A percentile compares a stretch with the other conserved stretches of the same genome.
These are phyloP conservation scores for Achroia grisella DNA, from an alignment of 1,140 invertebrate genomes.

Conservation along the genomic window DNA sequence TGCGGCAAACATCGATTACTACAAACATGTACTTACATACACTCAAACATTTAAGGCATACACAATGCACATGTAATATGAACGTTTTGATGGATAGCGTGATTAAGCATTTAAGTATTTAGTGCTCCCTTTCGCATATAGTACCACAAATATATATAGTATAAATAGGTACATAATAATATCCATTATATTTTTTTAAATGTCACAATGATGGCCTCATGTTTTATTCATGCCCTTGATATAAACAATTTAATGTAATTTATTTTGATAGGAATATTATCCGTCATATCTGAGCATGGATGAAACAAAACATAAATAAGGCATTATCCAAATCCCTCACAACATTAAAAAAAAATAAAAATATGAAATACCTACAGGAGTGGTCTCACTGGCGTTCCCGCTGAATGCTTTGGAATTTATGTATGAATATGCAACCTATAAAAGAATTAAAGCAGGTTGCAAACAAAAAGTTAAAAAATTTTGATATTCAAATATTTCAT, in stretches of 20 bases:
- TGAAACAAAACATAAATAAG: conserved; percentile 6
- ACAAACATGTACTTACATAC: no score
- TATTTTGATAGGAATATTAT: background rate
- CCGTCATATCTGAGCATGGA: background rate
- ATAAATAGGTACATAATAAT: no score
- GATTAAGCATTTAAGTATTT: no score
- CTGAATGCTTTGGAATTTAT: conserved; percentile 60
- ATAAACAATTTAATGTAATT: background rate
- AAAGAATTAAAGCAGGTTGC: conserved; percentile 70
- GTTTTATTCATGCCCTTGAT: background rate
- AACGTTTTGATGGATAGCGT: no score
- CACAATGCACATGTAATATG: no score
- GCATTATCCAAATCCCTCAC: background rate
- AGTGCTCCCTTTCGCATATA: no score
- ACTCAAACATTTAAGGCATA: no score
- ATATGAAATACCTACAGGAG: conserved; percentile 75
- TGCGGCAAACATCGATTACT: no score
- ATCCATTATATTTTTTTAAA: no score
- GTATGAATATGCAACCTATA: conserved; percentile 70
- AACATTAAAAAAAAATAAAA: conserved; percentile 23
- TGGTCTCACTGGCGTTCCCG: conserved; percentile 62
- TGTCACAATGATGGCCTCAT: no score
- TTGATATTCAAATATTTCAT: conserved; percentile 8
- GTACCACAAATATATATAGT: no score
- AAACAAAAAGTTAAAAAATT: conserved; percentile 58